Conservation (phyloP, 2,113 vertebrate species). For the Plestiodon gilberti region DNA sequence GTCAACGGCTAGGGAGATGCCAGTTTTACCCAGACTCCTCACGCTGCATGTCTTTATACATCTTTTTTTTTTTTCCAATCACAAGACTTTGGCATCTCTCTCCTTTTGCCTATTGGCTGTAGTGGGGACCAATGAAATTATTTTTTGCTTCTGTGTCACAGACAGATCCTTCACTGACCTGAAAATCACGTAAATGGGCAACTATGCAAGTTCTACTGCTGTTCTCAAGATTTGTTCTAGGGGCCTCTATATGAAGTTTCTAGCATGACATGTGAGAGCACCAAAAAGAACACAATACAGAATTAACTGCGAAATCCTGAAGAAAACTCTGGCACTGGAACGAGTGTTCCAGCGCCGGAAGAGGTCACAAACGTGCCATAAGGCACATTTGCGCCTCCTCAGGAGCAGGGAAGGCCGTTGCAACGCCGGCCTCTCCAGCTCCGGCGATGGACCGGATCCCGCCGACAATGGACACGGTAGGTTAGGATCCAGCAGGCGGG, state of each 20-base stretch:
- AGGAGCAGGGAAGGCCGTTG: too few species aligned
- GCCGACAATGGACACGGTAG: too few species aligned
- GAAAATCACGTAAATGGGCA: not conserved
- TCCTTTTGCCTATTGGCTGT: not conserved
- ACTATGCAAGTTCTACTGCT: not conserved
- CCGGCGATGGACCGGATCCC: too few species aligned
- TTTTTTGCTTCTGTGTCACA: not conserved
- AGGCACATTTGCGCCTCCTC: too few species aligned
- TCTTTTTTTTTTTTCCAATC: not conserved
- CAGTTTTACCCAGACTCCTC: not conserved
- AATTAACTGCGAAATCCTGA: too few species aligned
- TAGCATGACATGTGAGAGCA: not conserved
- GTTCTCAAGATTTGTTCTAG: too few species aligned
- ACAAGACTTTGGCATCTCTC: not conserved
- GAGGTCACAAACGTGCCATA: too few species aligned
- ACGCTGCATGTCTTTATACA: not conserved
- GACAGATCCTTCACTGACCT: not conserved
- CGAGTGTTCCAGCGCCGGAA: too few species aligned
- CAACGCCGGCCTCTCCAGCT: too few species aligned
- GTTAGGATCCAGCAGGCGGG: too few species aligned
- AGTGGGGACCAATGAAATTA: not conserved
- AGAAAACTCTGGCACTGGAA: too few species aligned
- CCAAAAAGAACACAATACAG: not conserved
- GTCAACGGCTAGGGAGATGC: too few species aligned
- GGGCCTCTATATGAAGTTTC: not conserved